These are phyloP conservation scores for Fistularia tabacaria DNA, from an alignment of 2,797 vertebrate species.

Conservation along the genomic window DNA sequence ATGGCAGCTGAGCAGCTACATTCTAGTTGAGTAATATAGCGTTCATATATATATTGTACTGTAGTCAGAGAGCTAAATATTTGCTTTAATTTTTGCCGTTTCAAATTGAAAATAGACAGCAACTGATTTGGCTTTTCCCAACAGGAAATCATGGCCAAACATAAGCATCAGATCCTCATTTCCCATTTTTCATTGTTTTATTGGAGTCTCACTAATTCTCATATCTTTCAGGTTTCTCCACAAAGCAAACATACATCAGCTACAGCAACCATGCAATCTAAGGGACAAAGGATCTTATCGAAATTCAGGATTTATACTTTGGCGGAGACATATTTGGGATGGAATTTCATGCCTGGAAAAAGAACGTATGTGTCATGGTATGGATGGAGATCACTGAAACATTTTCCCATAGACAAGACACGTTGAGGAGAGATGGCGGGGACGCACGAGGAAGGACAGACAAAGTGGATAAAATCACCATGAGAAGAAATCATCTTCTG, in stretches of 20 bases:
- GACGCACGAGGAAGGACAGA: slow-evolving; percentile 34
- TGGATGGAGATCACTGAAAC: slow-evolving; percentile 33
- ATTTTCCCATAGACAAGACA: slow-evolving; percentile 39
- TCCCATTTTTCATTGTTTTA: neutral
- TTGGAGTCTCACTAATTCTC: slow-evolving; percentile 21
- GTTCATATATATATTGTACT: no score
- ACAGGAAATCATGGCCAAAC: no score
- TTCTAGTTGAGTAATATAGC: no score
- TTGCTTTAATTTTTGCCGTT: no score
- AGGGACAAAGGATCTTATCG: slow-evolving; percentile 51
- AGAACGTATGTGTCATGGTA: slow-evolving; percentile 29
- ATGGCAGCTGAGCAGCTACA: neutral
- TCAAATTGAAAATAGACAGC: no score
- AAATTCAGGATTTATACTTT: slow-evolving; percentile 55
- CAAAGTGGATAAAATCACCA: slow-evolving; percentile 36
- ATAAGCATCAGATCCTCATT: no score
- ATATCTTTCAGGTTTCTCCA: slow-evolving; percentile 84
- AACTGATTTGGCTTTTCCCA: no score
- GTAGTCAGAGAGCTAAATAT: no score
- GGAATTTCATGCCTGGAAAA: slow-evolving; percentile 35
- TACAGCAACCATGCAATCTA: slow-evolving; percentile 99
- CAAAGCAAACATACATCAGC: slow-evolving; percentile 98
- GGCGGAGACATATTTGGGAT: slow-evolving; percentile 36
- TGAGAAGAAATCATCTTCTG: slow-evolving; percentile 52
- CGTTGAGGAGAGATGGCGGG: slow-evolving; percentile 25